Evolutionary conservation across 2,888 invertebrate genomes (phyloP), one percentile per base, ranked within the genome.

Genomic region (Hermodice carunculata): DNA sequence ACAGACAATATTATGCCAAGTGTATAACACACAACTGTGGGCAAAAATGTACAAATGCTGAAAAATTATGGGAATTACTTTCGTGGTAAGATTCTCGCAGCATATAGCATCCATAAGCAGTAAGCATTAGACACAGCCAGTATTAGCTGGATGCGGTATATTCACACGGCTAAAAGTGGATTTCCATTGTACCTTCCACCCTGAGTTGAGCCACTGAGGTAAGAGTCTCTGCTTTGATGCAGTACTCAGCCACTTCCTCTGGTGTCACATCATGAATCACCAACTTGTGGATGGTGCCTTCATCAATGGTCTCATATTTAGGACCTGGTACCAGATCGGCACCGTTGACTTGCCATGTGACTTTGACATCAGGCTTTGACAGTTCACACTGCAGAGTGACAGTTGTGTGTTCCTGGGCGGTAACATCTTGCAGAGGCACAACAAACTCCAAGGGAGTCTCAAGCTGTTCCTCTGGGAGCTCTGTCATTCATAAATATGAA

Each of bases 341-440:
- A 26, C 64, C 80, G 79, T 96, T 91, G 84, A 95, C 95, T 83
- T 92, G 76, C 89, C 89, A 85, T 26, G 71, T 73, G 28, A 81
- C 80, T 37, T 76, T 74, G 65, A 77, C 76, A 71, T 78, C 74
- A 17, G 81, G 80, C 66, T 82, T 80, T 69, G 74, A 79, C 64
- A 84, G 76, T 69, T 84, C 53, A 8, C 63, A 42, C 11, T 53
- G 48, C 59, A 71, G 64, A 37, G 71, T 78, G 40, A 78, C 79
- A 22, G 60, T 56, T 22, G 74, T 72, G 26, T 74, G 68, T 52
- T 74, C 74, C 42, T 69, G 26, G 26, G 54, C 62, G 11, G 43
- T 56, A 48, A 78, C 70, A 67, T 79, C 76, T 22, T 74, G 66
- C 42, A 85, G 61, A 6, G 67, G 70, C 3, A 31, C 46, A 1